phyloP scores from a whole-genome alignment of 2,888 invertebrate genomes.

The Oscheius sp. region DNA sequence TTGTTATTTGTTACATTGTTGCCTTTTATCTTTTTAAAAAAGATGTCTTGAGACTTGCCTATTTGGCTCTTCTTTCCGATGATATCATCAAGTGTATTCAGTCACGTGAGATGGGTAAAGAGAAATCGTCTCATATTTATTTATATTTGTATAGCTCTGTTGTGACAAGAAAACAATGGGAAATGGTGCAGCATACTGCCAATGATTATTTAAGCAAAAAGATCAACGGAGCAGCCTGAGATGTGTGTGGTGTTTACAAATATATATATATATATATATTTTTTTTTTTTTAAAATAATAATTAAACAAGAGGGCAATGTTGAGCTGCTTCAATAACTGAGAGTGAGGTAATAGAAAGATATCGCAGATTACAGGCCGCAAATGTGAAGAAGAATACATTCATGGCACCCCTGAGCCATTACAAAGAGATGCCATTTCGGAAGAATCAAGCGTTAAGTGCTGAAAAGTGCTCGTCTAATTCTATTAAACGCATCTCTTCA shows the following conservation, averaged over 20 bases:
- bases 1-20: slow-evolving; percentile 4
- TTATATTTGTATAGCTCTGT: not conserved
- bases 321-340: slow-evolving; percentile 12
- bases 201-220: not conserved
- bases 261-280: not conserved
- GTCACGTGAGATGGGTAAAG: too few species aligned
- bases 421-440: slow-evolving; percentile 25
- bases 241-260: slow-evolving; percentile 1
- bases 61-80: too few species aligned
- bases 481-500: not conserved
- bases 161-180: slow-evolving; percentile 12
- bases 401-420: slow-evolving; percentile 28
- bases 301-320: slow-evolving; percentile 18
- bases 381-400: too few species aligned
- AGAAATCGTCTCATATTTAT: slow-evolving; percentile 6
- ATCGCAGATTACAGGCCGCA: too few species aligned
- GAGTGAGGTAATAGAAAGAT: slow-evolving; percentile 23
- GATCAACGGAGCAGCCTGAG: slow-evolving; percentile 23
- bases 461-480: slow-evolving; percentile 10
- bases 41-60: too few species aligned
- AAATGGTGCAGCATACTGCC: not conserved
- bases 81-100: too few species aligned
- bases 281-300: too few species aligned
- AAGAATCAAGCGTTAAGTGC: slow-evolving; percentile 33
- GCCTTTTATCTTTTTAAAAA: not conserved